Conservation (phyloP, 1,140 invertebrate genomes). For the Rhynchophorus ferrugineus region DNA sequence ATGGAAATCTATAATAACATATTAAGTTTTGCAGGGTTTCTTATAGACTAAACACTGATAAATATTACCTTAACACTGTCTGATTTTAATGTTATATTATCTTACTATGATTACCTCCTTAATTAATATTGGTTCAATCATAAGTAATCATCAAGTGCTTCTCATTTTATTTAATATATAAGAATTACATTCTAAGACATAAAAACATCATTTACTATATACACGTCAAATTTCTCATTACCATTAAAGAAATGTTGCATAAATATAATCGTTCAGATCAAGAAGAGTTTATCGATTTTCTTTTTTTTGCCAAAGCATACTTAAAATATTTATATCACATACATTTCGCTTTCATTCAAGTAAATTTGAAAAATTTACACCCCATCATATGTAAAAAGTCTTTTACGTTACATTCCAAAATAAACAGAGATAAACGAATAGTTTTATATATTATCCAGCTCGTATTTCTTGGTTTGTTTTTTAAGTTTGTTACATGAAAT, state of each 20-base stretch:
- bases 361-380: constrained; percentile 1
- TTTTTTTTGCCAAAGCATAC: background rate
- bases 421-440: background rate
- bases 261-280: too few relatives aligned
- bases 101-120: background rate
- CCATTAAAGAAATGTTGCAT: too few relatives aligned
- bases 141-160: background rate
- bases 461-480: too few relatives aligned
- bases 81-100: background rate
- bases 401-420: background rate
- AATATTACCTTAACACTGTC: background rate
- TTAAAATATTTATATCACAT: constrained; percentile 5
- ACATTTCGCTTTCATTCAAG: background rate
- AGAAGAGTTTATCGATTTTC: too few relatives aligned
- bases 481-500: too few relatives aligned
- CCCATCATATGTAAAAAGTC: background rate
- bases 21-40: too few relatives aligned
- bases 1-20: too few relatives aligned
- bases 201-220: constrained; percentile 3
- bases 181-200: background rate
- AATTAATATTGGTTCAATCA: constrained; percentile 7
- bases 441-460: too few relatives aligned
- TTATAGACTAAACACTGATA: constrained; percentile 2
- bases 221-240: too few relatives aligned
- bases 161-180: background rate